Percentiles rank a stretch among this genome's conserved stretches.
phyloP scores from a whole-genome alignment of 2,888 invertebrate species.

The Kuschelorhynchus macadamiae region DNA sequence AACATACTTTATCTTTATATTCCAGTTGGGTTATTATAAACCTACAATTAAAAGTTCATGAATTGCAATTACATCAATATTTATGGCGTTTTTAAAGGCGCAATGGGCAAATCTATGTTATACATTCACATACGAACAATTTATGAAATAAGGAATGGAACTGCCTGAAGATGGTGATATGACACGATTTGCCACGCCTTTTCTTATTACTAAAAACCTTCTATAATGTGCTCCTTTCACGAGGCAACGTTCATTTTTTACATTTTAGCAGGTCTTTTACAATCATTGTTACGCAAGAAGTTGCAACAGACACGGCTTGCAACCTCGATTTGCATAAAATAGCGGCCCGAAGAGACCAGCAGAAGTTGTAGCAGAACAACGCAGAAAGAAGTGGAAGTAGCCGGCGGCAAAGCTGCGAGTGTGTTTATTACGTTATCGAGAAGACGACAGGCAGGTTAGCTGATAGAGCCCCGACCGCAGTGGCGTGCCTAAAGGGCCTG shows the following conservation, averaged over 20 bases:
- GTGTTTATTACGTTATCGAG: background rate
- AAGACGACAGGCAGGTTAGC: background rate
- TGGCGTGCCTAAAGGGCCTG: no score
- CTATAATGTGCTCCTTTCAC: conserved; percentile 44
- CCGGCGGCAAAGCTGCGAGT: background rate
- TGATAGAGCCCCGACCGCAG: no score
- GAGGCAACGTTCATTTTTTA: conserved; percentile 39
- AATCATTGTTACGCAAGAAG: conserved; percentile 37
- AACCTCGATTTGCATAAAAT: conserved; percentile 41
- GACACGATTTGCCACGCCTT: conserved; percentile 38
- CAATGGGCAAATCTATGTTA: no score
- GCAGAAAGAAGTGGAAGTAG: background rate
- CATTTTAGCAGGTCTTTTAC: conserved; percentile 43
- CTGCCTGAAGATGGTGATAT: conserved; percentile 29
- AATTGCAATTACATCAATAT: no score
- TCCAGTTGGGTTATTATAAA: no score
- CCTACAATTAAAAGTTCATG: no score
- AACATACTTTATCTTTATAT: no score
- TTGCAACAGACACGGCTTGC: conserved; percentile 31
- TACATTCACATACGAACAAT: conserved; percentile 4
- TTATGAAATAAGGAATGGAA: conserved; percentile 10
- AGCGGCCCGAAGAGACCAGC: conserved; percentile 16
- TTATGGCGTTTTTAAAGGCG: no score
- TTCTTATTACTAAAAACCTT: conserved; percentile 37
- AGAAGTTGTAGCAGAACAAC: no score